Conservation (phyloP, 2,888 invertebrate genomes). For the Caenorhabditis becei region DNA sequence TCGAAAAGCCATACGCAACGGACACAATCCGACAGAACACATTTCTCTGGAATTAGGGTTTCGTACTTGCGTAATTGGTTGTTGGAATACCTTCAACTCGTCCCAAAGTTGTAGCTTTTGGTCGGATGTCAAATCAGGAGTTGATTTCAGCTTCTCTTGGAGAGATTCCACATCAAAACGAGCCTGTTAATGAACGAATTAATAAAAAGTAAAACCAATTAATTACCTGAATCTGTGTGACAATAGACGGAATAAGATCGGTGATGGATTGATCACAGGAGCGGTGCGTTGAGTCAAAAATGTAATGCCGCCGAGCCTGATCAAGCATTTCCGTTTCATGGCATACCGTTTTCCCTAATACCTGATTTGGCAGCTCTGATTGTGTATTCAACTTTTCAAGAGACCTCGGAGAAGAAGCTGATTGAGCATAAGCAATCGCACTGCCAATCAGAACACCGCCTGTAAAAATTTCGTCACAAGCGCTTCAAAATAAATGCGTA, state of each 20-base stretch:
- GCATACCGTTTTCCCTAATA: not conserved
- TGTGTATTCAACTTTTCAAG: slow-evolving; percentile 20
- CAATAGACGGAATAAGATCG: slow-evolving; percentile 67
- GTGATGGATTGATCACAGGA: slow-evolving; percentile 74
- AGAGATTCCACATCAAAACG: slow-evolving; percentile 68
- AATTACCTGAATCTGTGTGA: slow-evolving; percentile 63
- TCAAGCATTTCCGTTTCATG: not conserved
- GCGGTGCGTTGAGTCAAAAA: slow-evolving; percentile 75
- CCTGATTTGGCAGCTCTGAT: slow-evolving; percentile 48
- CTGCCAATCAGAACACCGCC: slow-evolving; percentile 65
- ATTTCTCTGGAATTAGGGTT: slow-evolving; percentile 45
- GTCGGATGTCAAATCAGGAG: slow-evolving; percentile 50
- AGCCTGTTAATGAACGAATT: slow-evolving; percentile 42
- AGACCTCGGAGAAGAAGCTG: not conserved
- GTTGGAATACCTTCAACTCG: slow-evolving; percentile 65
- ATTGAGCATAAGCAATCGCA: slow-evolving; percentile 48
- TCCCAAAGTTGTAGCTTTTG: slow-evolving; percentile 70
- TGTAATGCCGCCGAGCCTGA: slow-evolving; percentile 72
- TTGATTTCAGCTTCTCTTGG: slow-evolving; percentile 57
- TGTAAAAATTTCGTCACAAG: slow-evolving; percentile 5
- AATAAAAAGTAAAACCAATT: too few relatives aligned
- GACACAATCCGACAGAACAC: slow-evolving; percentile 65
- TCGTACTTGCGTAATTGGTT: not conserved
- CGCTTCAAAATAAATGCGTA: not conserved
- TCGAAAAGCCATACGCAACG: slow-evolving; percentile 68